Conservation (phyloP, 2,888 invertebrate genomes). For the Cheilosia vernalis region DNA sequence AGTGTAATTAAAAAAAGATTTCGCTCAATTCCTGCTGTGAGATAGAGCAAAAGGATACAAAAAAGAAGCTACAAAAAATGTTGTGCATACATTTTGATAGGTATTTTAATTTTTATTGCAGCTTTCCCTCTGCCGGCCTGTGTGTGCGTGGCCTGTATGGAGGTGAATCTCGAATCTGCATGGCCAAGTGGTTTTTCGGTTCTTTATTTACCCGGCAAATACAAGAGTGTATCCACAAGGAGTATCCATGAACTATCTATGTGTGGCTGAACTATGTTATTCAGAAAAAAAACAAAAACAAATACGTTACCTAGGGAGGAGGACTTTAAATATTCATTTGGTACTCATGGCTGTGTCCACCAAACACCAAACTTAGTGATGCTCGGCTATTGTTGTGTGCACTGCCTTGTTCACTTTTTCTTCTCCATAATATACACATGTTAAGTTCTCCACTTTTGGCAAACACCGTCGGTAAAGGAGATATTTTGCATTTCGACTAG, state of each 20-base stretch:
- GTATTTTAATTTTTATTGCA: constrained; percentile 61
- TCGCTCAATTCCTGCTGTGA: constrained; percentile 31
- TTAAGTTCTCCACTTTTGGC: constrained; percentile 15
- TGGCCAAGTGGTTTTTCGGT: constrained; percentile 52
- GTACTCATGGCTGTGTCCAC: constrained; percentile 55
- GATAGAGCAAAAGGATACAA: constrained; percentile 13
- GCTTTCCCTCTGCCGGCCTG: neutral
- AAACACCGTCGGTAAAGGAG: neutral
- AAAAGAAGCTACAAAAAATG: constrained; percentile 37
- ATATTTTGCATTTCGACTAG: constrained; percentile 9
- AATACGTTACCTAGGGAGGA: constrained; percentile 24
- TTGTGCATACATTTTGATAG: constrained; percentile 59
- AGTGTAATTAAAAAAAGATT: constrained; percentile 52
- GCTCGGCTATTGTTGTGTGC: constrained; percentile 43
- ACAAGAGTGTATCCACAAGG: constrained; percentile 4
- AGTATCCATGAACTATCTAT: constrained; percentile 43
- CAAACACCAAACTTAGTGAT: constrained; percentile 45
- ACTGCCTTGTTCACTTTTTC: constrained; percentile 37
- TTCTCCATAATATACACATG: constrained; percentile 30
- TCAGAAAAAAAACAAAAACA: constrained; percentile 33
- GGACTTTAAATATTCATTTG: constrained; percentile 63
- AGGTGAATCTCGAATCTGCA: constrained; percentile 46
- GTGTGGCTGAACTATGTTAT: constrained; percentile 52
- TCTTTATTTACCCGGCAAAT: constrained; percentile 64
- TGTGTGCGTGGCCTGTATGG: neutral